Conservation (phyloP, 2,797 vertebrate species). For the Taenioides sp. region DNA sequence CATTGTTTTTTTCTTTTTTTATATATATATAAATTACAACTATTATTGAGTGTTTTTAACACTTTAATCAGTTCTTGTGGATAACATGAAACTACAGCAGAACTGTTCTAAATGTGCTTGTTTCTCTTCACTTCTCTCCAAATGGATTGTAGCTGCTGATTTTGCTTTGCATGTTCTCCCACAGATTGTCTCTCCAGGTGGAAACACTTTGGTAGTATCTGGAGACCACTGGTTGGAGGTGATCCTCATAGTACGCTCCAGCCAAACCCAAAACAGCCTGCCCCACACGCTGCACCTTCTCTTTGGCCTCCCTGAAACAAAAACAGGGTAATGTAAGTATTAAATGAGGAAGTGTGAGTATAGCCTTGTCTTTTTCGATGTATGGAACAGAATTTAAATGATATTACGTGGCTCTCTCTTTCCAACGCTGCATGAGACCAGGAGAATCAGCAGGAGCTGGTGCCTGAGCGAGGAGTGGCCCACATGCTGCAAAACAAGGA, state of each 20-base stretch:
- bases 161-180: constrained; percentile 48
- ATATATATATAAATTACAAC: neutral
- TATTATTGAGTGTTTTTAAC: neutral
- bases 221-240: constrained; percentile 59
- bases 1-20: too few relatives aligned
- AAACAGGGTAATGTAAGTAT: neutral
- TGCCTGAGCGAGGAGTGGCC: constrained; percentile 34
- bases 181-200: constrained; percentile 28
- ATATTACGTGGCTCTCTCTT: constrained; percentile 45
- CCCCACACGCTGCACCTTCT: constrained; percentile 32
- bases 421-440: constrained; percentile 50
- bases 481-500: constrained; percentile 46
- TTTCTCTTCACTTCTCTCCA: constrained; percentile 12
- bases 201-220: constrained; percentile 60
- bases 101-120: neutral
- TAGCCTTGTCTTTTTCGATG: too few relatives aligned
- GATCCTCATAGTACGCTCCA: constrained; percentile 69
- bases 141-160: constrained; percentile 21
- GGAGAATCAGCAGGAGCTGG: constrained; percentile 5
- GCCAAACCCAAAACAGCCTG: constrained; percentile 12
- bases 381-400: neutral
- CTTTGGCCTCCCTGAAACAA: constrained; percentile 43
- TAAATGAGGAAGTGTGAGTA: neutral
- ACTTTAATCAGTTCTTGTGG: neutral
- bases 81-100: neutral